These are phyloP conservation scores for Parnassius orleans DNA, from an alignment of 2,888 invertebrate species.

Conservation along the genomic window DNA sequence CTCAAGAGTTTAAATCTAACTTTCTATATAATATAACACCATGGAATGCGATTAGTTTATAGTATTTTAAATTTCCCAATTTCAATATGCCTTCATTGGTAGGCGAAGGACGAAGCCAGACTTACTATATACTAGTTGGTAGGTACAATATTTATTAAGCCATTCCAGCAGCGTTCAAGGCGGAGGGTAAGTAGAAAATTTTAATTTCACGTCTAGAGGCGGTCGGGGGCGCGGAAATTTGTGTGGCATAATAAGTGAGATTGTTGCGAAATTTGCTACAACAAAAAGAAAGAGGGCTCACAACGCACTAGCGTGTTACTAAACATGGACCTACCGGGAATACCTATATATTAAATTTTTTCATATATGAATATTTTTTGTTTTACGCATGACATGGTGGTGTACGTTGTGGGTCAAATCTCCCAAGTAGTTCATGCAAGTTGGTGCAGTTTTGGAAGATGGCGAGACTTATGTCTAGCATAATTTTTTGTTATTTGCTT, in stretches of 20 bases:
- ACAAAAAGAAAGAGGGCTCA: conserved; percentile 80
- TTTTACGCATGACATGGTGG: no score
- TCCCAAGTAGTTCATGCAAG: no score
- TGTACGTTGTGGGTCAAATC: no score
- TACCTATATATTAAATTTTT: background rate
- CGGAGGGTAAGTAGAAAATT: conserved; percentile 76
- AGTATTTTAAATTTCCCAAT: no score
- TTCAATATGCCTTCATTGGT: conserved; percentile 19
- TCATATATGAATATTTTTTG: no score
- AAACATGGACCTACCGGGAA: conserved; percentile 43
- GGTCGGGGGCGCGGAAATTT: conserved; percentile 75
- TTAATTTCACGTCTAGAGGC: conserved; percentile 78
- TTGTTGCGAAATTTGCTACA: conserved; percentile 81
- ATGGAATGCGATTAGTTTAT: no score
- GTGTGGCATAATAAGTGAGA: conserved; percentile 82
- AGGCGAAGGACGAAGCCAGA: conserved; percentile 21
- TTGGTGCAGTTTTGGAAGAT: no score
- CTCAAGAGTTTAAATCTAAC: no score
- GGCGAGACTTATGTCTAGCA: no score
- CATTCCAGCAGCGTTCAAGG: conserved; percentile 64
- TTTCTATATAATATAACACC: no score
- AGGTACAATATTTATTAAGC: conserved; percentile 76
- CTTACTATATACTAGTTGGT: conserved; percentile 31
- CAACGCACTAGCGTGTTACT: conserved; percentile 42
- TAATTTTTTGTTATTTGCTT: no score